Percentiles rank a stretch among this genome's conserved stretches.
phyloP scores from a whole-genome alignment of 2,113 vertebrate genomes.

The Seriola aureovittata region DNA sequence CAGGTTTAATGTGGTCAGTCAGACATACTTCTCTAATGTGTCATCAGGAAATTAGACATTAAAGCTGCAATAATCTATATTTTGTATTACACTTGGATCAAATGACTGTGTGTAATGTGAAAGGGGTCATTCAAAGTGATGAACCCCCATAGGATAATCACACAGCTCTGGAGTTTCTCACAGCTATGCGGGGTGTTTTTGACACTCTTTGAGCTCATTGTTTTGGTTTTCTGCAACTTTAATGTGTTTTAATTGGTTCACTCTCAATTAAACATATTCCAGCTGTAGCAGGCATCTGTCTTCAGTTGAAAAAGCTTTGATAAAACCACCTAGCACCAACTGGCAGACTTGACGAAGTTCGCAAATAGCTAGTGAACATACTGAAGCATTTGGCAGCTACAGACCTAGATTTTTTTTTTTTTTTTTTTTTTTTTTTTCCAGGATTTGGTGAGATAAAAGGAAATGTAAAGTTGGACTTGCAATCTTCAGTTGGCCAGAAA shows the following conservation, averaged over 20 bases:
- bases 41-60: not conserved
- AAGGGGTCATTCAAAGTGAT: not conserved
- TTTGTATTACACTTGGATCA: not conserved
- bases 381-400: not conserved
- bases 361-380: not conserved
- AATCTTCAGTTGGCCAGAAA: not conserved
- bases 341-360: not conserved
- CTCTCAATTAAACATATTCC: no score
- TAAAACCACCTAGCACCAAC: not conserved
- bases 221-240: not conserved
- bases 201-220: not conserved
- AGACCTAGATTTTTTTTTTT: not conserved
- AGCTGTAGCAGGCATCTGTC: not conserved
- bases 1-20: not conserved
- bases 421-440: not conserved
- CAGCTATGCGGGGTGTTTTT: not conserved
- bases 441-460: not conserved
- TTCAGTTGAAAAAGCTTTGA: not conserved
- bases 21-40: not conserved
- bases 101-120: not conserved
- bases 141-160: not conserved
- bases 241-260: not conserved
- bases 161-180: not conserved
- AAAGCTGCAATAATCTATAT: conserved; percentile 6
- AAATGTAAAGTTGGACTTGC: not conserved